These are phyloP conservation scores for Kryptolebias marmoratus DNA, from an alignment of 2,113 vertebrate genomes.

Conservation along the genomic window DNA sequence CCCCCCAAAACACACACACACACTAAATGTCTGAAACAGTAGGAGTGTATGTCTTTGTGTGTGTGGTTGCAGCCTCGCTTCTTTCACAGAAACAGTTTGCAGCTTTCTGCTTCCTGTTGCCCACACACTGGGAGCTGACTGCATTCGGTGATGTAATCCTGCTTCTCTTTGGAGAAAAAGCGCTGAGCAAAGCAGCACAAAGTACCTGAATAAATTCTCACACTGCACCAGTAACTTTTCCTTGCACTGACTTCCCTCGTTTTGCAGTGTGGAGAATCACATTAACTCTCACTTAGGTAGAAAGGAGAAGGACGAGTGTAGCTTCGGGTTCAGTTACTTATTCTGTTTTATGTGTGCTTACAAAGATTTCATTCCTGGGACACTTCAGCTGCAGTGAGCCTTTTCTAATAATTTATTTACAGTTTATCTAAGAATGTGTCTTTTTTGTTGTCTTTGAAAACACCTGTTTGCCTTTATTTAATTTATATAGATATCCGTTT, in stretches of 20 bases:
- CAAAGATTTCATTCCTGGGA: no score
- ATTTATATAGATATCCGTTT: no score
- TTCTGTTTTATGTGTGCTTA: no score
- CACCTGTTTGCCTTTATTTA: no score
- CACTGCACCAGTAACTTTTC: conserved; percentile 49
- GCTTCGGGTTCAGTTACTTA: not conserved
- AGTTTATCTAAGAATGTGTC: no score
- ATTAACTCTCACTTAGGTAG: not conserved
- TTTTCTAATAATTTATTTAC: no score
- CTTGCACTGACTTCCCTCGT: conserved; percentile 21
- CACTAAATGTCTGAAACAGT: not conserved
- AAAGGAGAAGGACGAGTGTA: not conserved
- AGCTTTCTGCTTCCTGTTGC: conserved; percentile 19
- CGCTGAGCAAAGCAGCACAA: conserved; percentile 59
- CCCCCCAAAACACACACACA: not conserved
- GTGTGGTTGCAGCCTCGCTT: conserved; percentile 3
- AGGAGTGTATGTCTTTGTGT: not conserved
- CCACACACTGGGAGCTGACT: conserved; percentile 43
- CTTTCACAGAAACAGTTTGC: conserved; percentile 21
- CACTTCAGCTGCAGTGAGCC: no score
- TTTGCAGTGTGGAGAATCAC: conserved; percentile 8
- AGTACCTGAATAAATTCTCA: conserved; percentile 45
- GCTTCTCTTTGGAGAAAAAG: conserved; percentile 28
- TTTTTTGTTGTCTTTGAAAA: no score
- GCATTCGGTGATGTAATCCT: conserved; percentile 65